Evolutionary conservation across 2,113 vertebrate genomes (phyloP).

Genomic region (Puntigrus tetrazona): DNA sequence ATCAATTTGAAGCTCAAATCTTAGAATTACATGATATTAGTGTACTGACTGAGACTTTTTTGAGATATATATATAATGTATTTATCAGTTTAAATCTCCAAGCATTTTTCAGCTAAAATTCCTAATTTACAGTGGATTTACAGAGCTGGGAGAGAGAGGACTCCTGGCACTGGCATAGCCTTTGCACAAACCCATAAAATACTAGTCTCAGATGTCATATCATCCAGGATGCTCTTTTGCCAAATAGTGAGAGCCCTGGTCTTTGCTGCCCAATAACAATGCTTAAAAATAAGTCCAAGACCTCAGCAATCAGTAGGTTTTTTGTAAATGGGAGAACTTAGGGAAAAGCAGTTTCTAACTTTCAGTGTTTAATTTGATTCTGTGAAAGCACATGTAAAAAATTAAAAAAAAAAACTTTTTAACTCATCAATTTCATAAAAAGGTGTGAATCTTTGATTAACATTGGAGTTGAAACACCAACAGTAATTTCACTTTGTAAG

Average conservation of each 20-base stretch:
- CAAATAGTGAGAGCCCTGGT: neutral
- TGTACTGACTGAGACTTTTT: neutral
- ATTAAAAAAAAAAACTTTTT: too few relatives aligned
- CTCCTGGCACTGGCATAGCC: neutral
- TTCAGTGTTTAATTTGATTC: too few relatives aligned
- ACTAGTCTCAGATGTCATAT: neutral
- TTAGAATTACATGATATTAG: neutral
- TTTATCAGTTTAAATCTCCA: neutral
- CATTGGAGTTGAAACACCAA: neutral
- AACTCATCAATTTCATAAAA: too few relatives aligned
- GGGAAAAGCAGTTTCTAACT: too few relatives aligned
- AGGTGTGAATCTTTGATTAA: neutral
- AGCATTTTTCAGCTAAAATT: neutral
- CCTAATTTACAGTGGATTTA: neutral
- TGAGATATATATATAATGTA: neutral
- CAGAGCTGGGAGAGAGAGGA: neutral
- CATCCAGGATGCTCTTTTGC: neutral
- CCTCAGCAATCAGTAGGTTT: too few relatives aligned
- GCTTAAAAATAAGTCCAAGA: too few relatives aligned
- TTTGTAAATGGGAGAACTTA: too few relatives aligned
- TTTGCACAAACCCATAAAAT: neutral
- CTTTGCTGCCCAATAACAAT: constrained; percentile 1
- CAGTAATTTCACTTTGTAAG: neutral
- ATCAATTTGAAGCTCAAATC: neutral
- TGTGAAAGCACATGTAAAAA: too few relatives aligned